phyloP scores from a whole-genome alignment of 2,113 vertebrate species.

The Amia ocellicauda region DNA sequence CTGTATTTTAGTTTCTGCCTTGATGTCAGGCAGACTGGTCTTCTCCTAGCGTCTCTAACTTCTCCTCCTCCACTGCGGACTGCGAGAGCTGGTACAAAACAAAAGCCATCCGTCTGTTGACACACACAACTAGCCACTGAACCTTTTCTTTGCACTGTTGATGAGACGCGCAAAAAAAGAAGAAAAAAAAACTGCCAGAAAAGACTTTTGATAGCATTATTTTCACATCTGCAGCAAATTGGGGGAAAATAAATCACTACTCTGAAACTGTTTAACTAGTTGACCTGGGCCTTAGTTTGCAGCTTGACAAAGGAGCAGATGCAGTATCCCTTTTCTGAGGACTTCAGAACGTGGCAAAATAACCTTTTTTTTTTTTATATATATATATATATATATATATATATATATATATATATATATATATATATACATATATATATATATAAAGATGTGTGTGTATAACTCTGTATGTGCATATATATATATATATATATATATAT shows the following conservation, averaged over 20 bases:
- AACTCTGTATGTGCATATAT: no score
- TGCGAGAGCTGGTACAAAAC: constrained; percentile 72
- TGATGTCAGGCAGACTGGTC: constrained; percentile 69
- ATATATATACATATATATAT: no score
- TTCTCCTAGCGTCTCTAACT: constrained; percentile 52
- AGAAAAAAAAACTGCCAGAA: constrained; percentile 51
- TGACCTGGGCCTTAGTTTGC: constrained; percentile 10
- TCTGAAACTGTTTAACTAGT: not conserved
- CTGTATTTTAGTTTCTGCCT: constrained; percentile 77
- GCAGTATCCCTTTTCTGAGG: constrained; percentile 56
- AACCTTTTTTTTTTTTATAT: constrained; percentile 47
- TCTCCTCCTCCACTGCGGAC: constrained; percentile 55
- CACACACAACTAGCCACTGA: constrained; percentile 52
- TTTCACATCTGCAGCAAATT: not conserved
- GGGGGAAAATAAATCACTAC: constrained; percentile 5
- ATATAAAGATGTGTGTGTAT: no score
- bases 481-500: no score
- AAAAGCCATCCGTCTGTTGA: constrained; percentile 59
- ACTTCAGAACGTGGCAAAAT: constrained; percentile 53
- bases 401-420: no score
- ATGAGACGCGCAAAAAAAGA: constrained; percentile 55
- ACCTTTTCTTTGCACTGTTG: constrained; percentile 62
- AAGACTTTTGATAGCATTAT: constrained; percentile 46
- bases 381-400: no score
- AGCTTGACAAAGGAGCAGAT: constrained; percentile 12